Percentiles rank a stretch among this genome's conserved stretches.
phyloP scores from a whole-genome alignment of 2,888 invertebrate species.

The Eubasilissa splendida region DNA sequence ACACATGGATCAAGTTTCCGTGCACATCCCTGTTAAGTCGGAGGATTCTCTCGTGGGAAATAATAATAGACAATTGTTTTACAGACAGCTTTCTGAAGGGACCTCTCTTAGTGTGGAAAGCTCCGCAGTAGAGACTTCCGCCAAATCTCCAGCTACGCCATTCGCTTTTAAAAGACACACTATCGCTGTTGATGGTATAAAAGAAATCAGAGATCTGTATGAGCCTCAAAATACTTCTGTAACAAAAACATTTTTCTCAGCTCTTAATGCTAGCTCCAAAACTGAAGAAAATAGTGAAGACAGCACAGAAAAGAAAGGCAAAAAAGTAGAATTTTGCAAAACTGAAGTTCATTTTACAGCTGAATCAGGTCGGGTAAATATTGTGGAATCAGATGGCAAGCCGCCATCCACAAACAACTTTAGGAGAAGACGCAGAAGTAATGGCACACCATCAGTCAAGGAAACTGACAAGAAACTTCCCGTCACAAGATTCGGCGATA shows the following conservation, averaged over 20 bases:
- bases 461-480: constrained; percentile 68
- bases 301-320: constrained; percentile 71
- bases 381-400: constrained; percentile 90
- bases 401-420: constrained; percentile 89
- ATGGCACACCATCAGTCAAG: constrained; percentile 70
- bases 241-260: constrained; percentile 36
- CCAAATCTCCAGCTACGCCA: constrained; percentile 57
- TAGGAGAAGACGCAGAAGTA: constrained; percentile 77
- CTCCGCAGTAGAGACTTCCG: not conserved
- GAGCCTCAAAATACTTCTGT: constrained; percentile 35
- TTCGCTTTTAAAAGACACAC: constrained; percentile 70
- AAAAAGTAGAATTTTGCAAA: constrained; percentile 90
- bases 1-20: constrained; percentile 5
- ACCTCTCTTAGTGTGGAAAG: constrained; percentile 40
- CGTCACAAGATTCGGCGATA: constrained; percentile 79
- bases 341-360: constrained; percentile 91
- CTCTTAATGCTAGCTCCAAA: constrained; percentile 21
- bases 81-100: constrained; percentile 41
- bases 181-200: constrained; percentile 74
- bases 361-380: constrained; percentile 88
- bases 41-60: constrained; percentile 57
- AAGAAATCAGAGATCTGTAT: constrained; percentile 64
- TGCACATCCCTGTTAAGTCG: constrained; percentile 62
- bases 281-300: constrained; percentile 60
- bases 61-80: constrained; percentile 33